Evolutionary conservation across 2,797 vertebrate species (phyloP), one percentile per base, ranked within the genome.

Genomic region (Mastacembelus armatus): DNA sequence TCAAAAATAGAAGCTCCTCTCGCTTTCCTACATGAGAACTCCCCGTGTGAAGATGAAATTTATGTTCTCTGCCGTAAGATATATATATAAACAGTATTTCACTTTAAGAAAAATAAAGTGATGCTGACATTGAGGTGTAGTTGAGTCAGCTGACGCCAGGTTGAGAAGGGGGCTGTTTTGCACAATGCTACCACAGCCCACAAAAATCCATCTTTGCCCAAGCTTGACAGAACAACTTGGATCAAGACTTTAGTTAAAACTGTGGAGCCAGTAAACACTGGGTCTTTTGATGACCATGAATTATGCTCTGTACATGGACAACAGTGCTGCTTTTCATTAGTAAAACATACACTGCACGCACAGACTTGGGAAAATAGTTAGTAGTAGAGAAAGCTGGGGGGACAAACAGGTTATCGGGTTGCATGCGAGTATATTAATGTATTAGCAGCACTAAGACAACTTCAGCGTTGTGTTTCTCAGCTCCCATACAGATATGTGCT

Each of bases 301-400:
- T 80, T 90, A 77, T 87, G 85, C 83, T 85, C 87, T 88, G 85
- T 90, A 57, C 65, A 42, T 33, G 77, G 64, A 51, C 68, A 4
- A 94, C 92, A 94, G 89, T 83, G 90, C 78, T 45, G 90, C 93
- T 93, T 93, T 94, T 94, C 93, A 94, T 91, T 72, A 85, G 77
- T 55, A 61, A 72, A 83, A 87, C 61, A 82, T 80, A 85, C 78
- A 66, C 75, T 35, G 50, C 48, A 52, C 84, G 59, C 73, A 80
- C 67, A 54, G 33, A 38, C 44, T 22, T 26, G 21, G 67, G 63
- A 64, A 81, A 81, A 81, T 27, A 74, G 79, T 59, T 55, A 51
- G 36, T 10, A 29, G 19, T 1, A 10, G 55, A 56, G 48, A 50
- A 57, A 44, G 59, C 24, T 14, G 3, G 39, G 12, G 11, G 36